A percentile compares a stretch with the other conserved stretches of the same genome.
Conservation (phyloP, 2,888 invertebrate genomes). For the Lepas anatifera region DNA sequence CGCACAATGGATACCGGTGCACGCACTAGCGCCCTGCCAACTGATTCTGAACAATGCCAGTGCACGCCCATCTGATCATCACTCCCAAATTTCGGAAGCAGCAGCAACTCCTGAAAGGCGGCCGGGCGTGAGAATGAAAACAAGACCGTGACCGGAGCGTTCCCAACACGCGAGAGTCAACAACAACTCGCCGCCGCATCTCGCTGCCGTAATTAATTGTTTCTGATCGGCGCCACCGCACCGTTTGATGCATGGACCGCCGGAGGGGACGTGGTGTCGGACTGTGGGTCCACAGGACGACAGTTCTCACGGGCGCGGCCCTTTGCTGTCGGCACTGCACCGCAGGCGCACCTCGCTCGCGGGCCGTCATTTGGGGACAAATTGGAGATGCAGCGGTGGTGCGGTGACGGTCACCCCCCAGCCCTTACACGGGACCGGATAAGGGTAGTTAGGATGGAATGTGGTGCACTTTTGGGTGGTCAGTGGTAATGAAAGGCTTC, state of each 20-base stretch:
- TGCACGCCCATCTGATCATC: too few species aligned
- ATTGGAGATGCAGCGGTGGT: not conserved
- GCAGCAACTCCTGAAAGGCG: conserved; percentile 27
- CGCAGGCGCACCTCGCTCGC: too few species aligned
- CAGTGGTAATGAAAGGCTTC: too few species aligned
- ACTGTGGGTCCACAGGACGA: not conserved
- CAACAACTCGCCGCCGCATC: not conserved
- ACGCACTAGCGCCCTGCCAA: too few species aligned
- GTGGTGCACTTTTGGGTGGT: conserved; percentile 10
- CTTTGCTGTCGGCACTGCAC: too few species aligned
- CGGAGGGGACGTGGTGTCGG: not conserved
- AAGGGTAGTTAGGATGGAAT: not conserved
- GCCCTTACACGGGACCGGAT: not conserved
- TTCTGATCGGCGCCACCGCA: conserved; percentile 6
- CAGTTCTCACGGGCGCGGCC: not conserved
- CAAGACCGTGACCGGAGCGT: too few species aligned
- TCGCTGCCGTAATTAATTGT: not conserved
- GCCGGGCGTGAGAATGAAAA: conserved; percentile 32
- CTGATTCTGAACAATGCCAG: too few species aligned
- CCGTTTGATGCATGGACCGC: not conserved
- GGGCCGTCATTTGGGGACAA: not conserved
- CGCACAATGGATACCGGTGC: too few species aligned
- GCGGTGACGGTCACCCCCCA: not conserved
- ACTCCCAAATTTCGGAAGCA: conserved; percentile 29
- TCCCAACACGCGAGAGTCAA: not conserved